Conservation (phyloP, 2,888 invertebrate genomes). For the Drosophila mimica region DNA sequence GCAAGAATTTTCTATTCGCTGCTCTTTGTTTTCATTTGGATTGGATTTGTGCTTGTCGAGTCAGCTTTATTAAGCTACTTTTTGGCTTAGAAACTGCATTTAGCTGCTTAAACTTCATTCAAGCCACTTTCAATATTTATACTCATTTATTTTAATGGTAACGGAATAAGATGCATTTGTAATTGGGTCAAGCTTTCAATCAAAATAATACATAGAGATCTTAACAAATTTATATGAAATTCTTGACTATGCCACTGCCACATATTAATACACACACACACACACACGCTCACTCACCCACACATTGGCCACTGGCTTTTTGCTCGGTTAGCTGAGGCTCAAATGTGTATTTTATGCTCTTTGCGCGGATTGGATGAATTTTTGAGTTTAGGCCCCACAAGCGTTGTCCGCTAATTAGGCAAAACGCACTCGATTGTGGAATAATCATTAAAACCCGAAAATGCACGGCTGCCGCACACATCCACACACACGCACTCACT, state of each 20-base stretch:
- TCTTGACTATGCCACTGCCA: conserved; percentile 13
- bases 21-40: background rate
- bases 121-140: background rate
- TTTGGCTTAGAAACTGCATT: background rate
- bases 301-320: conserved; percentile 24
- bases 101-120: background rate
- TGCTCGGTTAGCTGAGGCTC: conserved; percentile 27
- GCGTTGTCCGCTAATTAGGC: conserved; percentile 74
- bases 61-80: background rate
- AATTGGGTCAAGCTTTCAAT: background rate
- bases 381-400: conserved; percentile 31
- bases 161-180: background rate
- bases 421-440: conserved; percentile 81
- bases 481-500: conserved; percentile 13
- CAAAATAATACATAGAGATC: background rate
- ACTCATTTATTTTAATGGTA: background rate
- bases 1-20: background rate
- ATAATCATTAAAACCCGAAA: conserved; percentile 77
- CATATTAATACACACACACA: conserved; percentile 7
- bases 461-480: conserved; percentile 61
- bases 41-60: background rate
- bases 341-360: conserved; percentile 71
- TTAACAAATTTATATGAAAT: background rate
- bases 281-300: conserved; percentile 4
- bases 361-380: conserved; percentile 53